Evolutionary conservation across 30 jellyfish, hydroid and myxozoan genomes (phyloP).

Genomic region (Catostylus mosaicus): DNA sequence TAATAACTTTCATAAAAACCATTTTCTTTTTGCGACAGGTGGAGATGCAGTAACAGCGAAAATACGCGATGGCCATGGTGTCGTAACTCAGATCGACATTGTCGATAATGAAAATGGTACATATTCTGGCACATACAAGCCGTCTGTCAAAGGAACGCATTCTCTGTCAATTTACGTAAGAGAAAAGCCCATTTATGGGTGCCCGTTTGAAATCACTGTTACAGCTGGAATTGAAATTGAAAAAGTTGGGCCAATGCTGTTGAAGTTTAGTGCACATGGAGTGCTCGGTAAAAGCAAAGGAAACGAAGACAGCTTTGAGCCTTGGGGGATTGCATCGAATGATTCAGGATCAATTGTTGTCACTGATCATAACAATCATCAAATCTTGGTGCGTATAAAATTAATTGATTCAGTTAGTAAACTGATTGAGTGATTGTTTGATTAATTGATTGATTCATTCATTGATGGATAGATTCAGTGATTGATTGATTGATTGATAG

Average conservation of each 20-base stretch:
- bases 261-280: constrained; percentile 89
- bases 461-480: no score
- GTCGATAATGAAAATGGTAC: constrained; percentile 79
- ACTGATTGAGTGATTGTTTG: no score
- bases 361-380: constrained; percentile 94
- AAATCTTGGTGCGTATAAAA: constrained; percentile 71
- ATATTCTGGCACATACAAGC: constrained; percentile 77
- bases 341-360: constrained; percentile 72
- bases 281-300: constrained; percentile 54
- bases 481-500: no score
- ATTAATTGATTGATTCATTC: no score
- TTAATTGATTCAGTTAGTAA: no score
- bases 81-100: constrained; percentile 73
- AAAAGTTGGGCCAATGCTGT: constrained; percentile 88
- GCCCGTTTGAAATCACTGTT: constrained; percentile 89
- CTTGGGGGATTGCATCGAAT: constrained; percentile 95
- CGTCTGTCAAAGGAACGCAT: constrained; percentile 73
- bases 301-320: constrained; percentile 91
- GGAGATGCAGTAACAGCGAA: constrained; percentile 87
- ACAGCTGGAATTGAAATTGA: constrained; percentile 90
- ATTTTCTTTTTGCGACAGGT: constrained; percentile 50
- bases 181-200: constrained; percentile 79
- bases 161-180: constrained; percentile 62
- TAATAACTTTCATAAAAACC: no score
- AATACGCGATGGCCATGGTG: constrained; percentile 66